Evolutionary conservation across 1,140 invertebrate species (phyloP), one percentile per base, ranked within the genome.

Genomic region (Camponotus pennsylvanicus): DNA sequence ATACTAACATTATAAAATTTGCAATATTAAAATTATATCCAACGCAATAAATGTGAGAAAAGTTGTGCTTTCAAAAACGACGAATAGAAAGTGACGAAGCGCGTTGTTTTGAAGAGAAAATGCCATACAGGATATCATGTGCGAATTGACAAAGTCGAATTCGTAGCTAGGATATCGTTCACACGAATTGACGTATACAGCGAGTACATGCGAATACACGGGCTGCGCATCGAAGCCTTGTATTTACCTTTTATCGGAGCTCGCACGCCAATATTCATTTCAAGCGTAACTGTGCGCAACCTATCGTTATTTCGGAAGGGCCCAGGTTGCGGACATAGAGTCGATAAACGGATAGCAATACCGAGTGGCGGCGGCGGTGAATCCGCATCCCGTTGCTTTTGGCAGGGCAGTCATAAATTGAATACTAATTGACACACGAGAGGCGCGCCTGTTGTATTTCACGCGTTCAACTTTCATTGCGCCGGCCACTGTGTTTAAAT

Each of bases 361-460:
- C 66, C 37, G 45, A 42, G 21, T 49, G 64, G 49, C 64, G 37
- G 34, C 77, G 77, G 34, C 59, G 79, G 67, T 64, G 57, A 75
- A 76, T 83, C 77, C 57, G 37, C 89, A 18, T n/a, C 49, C 21
- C 75, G 64, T 78, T 87, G 87, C 86, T 89, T 84, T 85, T 82
- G 70, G 45, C 73, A 52, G 49, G 84, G 59, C 66, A 77, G 87
- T 89, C 86, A 93, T 93, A 92, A 93, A 93, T 93, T 93, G 89
- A 93, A 92, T 93, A 90, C 92, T 93, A 93, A 93, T 93, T 93
- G 92, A 93, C 92, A 92, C 82, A 84, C 69, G 86, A 86, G 85
- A 85, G 79, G 67, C 88, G 76, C 61, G 40, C 77, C 83, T 75
- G 90, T 91, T 91, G 87, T 93, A 92, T 92, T 92, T 92, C 92